Conservation (phyloP, 1,140 invertebrate species). For the Cydia fagiglandana region DNA sequence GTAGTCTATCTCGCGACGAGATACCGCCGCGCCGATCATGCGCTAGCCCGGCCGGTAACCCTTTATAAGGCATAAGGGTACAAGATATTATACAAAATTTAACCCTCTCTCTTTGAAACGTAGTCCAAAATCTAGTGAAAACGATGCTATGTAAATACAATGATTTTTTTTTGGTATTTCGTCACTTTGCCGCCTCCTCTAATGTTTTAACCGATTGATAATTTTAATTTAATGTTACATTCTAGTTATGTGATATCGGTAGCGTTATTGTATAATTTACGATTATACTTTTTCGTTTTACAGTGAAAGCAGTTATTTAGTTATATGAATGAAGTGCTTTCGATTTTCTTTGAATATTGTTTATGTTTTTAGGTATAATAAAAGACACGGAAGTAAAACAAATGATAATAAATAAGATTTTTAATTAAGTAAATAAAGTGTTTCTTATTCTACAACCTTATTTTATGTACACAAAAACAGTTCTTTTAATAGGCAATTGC, state of each 20-base stretch:
- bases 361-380: conserved; percentile 6
- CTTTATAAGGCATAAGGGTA: too few species aligned
- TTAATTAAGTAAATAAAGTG: conserved; percentile 53
- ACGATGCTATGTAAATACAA: too few species aligned
- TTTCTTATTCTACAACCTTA: conserved; percentile 56
- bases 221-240: conserved; percentile 8
- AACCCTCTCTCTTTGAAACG: too few species aligned
- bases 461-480: conserved; percentile 38
- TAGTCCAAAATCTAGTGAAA: too few species aligned
- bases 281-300: not conserved
- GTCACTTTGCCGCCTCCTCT: too few species aligned
- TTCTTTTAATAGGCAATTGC: conserved; percentile 32
- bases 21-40: too few species aligned
- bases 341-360: not conserved
- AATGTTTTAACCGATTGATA: not conserved
- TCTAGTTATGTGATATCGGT: not conserved
- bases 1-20: too few species aligned
- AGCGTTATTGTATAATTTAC: not conserved
- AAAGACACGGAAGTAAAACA: conserved; percentile 13
- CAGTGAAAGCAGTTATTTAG: conserved; percentile 8
- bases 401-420: conserved; percentile 68
- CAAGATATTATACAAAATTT: too few species aligned
- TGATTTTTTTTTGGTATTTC: too few species aligned
- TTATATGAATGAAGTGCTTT: not conserved
- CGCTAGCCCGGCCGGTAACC: too few species aligned